Evolutionary conservation across 2,797 vertebrate genomes (phyloP).

Genomic region (Takifugu ocellatus): DNA sequence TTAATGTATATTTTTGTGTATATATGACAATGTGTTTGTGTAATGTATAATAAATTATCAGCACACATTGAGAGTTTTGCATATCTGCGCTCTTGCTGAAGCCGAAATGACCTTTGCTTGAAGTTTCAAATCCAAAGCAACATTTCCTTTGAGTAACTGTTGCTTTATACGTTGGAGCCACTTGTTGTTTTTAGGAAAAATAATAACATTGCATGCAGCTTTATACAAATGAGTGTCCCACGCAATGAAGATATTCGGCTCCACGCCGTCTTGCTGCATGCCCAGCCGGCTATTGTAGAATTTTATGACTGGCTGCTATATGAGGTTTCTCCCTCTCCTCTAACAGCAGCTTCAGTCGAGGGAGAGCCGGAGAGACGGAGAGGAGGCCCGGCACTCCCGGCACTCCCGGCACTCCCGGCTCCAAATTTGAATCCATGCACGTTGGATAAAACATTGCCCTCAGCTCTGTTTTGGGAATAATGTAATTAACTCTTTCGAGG

Average conservation of each 20-base stretch:
- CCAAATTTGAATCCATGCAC: constrained; percentile 35
- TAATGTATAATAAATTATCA: constrained; percentile 80
- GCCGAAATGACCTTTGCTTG: neutral
- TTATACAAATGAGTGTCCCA: constrained; percentile 80
- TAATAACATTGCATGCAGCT: neutral
- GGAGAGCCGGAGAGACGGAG: constrained; percentile 78
- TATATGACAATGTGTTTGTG: constrained; percentile 72
- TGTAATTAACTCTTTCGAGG: constrained; percentile 30
- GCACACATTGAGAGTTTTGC: constrained; percentile 42
- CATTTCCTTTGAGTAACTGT: neutral
- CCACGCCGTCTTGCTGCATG: constrained; percentile 86
- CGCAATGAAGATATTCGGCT: constrained; percentile 91
- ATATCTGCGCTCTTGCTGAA: neutral
- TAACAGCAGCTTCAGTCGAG: constrained; percentile 88
- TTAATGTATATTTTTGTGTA: constrained; percentile 73
- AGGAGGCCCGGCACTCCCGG: constrained; percentile 77
- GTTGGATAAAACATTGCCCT: constrained; percentile 43
- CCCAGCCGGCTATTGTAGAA: constrained; percentile 96
- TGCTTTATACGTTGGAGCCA: neutral
- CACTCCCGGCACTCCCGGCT: constrained; percentile 57
- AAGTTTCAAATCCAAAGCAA: constrained; percentile 15
- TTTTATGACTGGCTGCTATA: constrained; percentile 98
- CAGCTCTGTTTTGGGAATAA: constrained; percentile 32
- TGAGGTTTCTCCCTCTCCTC: constrained; percentile 94
- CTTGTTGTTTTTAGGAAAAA: constrained; percentile 13